Percentiles rank a stretch among this genome's conserved stretches.
Conservation (phyloP, 2,113 vertebrate species). For the Microtus oregoni region DNA sequence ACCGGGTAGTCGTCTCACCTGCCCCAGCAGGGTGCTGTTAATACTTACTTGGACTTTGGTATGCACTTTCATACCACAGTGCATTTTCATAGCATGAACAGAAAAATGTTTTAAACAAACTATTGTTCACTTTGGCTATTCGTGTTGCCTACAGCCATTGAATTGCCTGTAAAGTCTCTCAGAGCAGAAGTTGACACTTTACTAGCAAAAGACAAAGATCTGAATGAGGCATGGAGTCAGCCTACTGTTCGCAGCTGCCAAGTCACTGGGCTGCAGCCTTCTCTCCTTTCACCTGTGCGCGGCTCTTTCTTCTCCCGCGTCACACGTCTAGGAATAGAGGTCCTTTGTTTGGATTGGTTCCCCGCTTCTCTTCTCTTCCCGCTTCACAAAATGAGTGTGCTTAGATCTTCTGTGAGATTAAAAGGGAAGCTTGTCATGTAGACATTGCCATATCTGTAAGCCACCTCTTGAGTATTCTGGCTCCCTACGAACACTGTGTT, state of each 20-base stretch:
- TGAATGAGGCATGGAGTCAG: background rate
- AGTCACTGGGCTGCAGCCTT: background rate
- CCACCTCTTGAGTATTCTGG: background rate
- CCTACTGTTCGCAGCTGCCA: background rate
- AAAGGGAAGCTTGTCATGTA: constrained; percentile 8
- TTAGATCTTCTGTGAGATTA: background rate
- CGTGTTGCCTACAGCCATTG: background rate
- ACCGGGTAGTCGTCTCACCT: background rate
- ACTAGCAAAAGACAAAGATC: background rate
- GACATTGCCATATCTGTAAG: background rate
- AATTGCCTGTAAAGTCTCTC: background rate
- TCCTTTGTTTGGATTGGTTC: background rate
- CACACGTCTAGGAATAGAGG: background rate
- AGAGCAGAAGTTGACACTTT: background rate
- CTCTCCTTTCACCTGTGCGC: no score
- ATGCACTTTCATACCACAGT: background rate
- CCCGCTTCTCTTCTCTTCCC: background rate
- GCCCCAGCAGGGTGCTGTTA: background rate
- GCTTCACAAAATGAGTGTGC: constrained; percentile 17
- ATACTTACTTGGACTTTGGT: background rate
- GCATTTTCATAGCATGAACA: background rate
- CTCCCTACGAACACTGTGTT: background rate
- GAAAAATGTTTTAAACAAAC: background rate
- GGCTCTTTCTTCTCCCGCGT: background rate
- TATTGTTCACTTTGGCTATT: background rate